Percentiles rank a stretch among this genome's conserved stretches.
Conservation (phyloP, 2,888 invertebrate species). For the Ochropacha duplaris region DNA sequence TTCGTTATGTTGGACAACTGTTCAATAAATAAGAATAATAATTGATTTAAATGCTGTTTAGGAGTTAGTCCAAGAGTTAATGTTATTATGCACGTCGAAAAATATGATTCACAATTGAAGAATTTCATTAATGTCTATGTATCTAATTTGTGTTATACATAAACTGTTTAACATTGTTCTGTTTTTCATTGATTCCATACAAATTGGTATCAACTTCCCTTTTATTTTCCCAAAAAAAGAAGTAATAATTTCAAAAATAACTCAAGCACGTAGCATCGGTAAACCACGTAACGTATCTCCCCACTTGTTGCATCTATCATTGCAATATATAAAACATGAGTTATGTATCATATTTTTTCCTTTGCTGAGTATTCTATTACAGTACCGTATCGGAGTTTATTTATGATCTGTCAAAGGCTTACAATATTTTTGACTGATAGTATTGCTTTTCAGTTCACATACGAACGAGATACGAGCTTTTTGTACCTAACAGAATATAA, state of each 20-base stretch:
- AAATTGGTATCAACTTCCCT: not conserved
- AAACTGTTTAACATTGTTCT: not conserved
- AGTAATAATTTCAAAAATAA: not conserved
- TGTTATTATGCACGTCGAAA: too few relatives aligned
- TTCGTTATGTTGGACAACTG: too few relatives aligned
- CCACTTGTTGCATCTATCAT: constrained; percentile 27
- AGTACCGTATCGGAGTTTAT: not conserved
- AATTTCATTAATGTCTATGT: too few relatives aligned
- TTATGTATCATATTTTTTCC: constrained; percentile 12
- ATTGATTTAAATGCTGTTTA: too few relatives aligned
- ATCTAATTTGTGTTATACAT: not conserved
- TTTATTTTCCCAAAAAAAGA: not conserved
- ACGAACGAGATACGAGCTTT: not conserved
- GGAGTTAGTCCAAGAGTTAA: too few relatives aligned
- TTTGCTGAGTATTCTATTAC: constrained; percentile 3
- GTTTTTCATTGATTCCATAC: not conserved
- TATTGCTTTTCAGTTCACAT: not conserved
- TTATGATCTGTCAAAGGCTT: not conserved
- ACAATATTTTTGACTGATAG: constrained; percentile 1
- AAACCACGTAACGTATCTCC: not conserved
- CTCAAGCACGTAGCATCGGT: not conserved
- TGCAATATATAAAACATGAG: constrained; percentile 23
- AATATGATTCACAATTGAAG: too few relatives aligned
- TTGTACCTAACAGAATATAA: not conserved
- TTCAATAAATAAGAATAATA: too few relatives aligned